These are phyloP conservation scores for Toxostoma redivivum DNA, from an alignment of 2,113 vertebrate genomes.

Conservation along the genomic window DNA sequence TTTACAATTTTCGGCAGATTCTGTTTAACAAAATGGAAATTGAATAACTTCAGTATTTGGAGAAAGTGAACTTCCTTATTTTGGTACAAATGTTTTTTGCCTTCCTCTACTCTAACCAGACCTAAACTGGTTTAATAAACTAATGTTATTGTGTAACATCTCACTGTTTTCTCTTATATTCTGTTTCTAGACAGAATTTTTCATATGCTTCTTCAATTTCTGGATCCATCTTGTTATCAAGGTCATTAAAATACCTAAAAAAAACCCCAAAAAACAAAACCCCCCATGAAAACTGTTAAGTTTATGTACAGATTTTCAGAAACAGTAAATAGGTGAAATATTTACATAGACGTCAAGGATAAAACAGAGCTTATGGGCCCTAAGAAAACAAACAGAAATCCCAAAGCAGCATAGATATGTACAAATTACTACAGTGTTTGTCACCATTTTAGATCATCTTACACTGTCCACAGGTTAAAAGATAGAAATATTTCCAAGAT, in stretches of 20 bases:
- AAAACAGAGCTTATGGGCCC: not conserved
- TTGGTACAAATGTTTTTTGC: conserved; percentile 67
- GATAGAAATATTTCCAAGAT: not conserved
- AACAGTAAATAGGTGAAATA: not conserved
- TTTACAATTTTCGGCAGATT: conserved; percentile 78
- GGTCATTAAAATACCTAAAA: conserved; percentile 77
- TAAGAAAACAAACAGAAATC: not conserved
- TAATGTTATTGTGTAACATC: conserved; percentile 6
- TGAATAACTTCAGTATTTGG: conserved; percentile 67
- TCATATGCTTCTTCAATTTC: conserved; percentile 97
- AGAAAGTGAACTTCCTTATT: conserved; percentile 69
- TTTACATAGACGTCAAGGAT: not conserved
- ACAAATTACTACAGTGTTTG: not conserved
- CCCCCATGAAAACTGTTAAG: not conserved
- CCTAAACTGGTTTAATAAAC: conserved; percentile 58
- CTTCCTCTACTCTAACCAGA: conserved; percentile 63
- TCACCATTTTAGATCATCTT: not conserved
- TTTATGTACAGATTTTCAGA: not conserved
- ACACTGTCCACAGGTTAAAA: not conserved
- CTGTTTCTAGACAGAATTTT: conserved; percentile 92
- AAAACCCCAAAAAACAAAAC: not conserved
- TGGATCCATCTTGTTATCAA: conserved; percentile 93
- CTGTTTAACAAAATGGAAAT: conserved; percentile 64
- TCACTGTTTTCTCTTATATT: conserved; percentile 83
- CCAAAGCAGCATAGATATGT: not conserved